A percentile compares a stretch with the other conserved stretches of the same genome.
These are phyloP conservation scores for Alectoris magna DNA, from an alignment of 2,797 vertebrate species.

Conservation along the genomic window DNA sequence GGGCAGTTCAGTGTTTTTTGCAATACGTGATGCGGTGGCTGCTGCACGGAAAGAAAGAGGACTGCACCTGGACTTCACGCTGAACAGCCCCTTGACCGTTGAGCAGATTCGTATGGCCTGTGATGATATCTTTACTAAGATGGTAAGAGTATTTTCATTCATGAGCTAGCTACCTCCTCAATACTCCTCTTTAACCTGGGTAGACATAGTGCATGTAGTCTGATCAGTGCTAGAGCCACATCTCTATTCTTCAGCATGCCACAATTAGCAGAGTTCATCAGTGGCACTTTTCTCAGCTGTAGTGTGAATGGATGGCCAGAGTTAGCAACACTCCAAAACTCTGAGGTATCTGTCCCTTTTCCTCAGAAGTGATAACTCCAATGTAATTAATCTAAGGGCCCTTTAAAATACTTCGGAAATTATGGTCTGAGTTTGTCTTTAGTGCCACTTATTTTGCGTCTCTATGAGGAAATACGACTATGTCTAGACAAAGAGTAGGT, in stretches of 20 bases:
- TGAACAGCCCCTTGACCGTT: constrained; percentile 84
- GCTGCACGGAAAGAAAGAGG: constrained; percentile 79
- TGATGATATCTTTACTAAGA: constrained; percentile 83
- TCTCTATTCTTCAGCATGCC: neutral
- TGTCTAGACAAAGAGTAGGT: neutral
- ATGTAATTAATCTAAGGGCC: neutral
- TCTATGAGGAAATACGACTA: neutral
- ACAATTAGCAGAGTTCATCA: neutral
- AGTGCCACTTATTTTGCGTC: neutral
- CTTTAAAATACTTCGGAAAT: neutral
- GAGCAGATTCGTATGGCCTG: constrained; percentile 84
- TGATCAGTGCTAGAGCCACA: neutral
- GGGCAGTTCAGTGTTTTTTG: constrained; percentile 87
- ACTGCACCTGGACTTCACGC: constrained; percentile 71
- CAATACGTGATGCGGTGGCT: constrained; percentile 83
- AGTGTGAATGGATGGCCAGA: neutral
- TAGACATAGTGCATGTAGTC: neutral
- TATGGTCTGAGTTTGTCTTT: neutral
- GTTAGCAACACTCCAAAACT: neutral
- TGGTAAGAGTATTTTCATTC: constrained; percentile 71
- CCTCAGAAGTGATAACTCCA: neutral
- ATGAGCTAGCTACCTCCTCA: neutral
- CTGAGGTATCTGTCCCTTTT: neutral
- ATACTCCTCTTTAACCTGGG: neutral
- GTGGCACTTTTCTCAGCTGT: neutral